These are phyloP conservation scores for Trichomalopsis sarcophagae DNA, from an alignment of 1,140 invertebrate species.

Conservation along the genomic window DNA sequence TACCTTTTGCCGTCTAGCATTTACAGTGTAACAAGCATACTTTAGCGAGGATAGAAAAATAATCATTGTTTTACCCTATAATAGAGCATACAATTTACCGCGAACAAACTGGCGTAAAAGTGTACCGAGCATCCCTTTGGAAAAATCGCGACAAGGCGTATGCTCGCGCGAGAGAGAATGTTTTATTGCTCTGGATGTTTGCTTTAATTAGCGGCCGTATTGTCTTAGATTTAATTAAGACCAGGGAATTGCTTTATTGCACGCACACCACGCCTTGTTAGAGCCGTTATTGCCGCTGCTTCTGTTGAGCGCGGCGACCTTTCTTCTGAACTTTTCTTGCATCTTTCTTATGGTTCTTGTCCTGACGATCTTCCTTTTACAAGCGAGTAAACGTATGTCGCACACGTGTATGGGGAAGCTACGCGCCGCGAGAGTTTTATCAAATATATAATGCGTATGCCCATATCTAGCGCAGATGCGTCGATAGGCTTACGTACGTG, in stretches of 20 bases:
- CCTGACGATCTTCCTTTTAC: slow-evolving; percentile 33
- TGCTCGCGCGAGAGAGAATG: slow-evolving; percentile 16
- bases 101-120: too few relatives aligned
- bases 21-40: neutral
- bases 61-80: neutral
- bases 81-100: neutral
- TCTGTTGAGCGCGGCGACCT: slow-evolving; percentile 13
- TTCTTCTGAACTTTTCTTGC: slow-evolving; percentile 23
- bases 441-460: neutral
- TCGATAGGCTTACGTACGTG: neutral
- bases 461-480: neutral
- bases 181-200: slow-evolving; percentile 67
- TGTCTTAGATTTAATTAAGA: slow-evolving; percentile 71
- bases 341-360: slow-evolving; percentile 28
- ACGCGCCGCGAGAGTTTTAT: neutral
- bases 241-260: slow-evolving; percentile 66
- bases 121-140: neutral
- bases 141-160: slow-evolving; percentile 12
- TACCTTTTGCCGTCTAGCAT: neutral
- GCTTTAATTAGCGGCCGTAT: slow-evolving; percentile 68
- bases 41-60: neutral
- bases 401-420: neutral
- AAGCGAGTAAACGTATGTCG: slow-evolving; percentile 18
- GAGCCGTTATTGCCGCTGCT: slow-evolving; percentile 13
- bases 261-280: slow-evolving; percentile 36